Base-by-base conservation (phyloP, 1,140 invertebrate genomes). In the Bradysia coprophila region DNA sequence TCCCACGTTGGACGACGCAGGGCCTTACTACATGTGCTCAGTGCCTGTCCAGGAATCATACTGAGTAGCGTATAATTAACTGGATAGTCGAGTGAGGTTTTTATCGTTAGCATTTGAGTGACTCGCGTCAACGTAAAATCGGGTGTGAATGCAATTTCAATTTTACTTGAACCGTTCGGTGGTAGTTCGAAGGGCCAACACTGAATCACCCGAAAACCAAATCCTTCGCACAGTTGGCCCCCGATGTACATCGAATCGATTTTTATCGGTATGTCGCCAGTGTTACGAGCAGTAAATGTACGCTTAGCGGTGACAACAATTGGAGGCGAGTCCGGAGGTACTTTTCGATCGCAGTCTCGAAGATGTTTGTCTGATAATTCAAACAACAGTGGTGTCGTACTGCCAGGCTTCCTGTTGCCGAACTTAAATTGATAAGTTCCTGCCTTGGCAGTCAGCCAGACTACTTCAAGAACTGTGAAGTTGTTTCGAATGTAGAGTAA, bases 141-240 rank as follows among this genome's bases (percentile, higher is more conserved):
- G 6, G 92, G 82, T 1, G 85, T 86, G 59, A 92, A 95, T 42
- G 83, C 80, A 48, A 96, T 84, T 52, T 94, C 86, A 21, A 97
- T 76, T 56, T 81, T 81, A 49, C 71, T 72, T n/a, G 78, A 82
- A 9, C 72, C 73, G 61, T 94, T 93, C 13, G 90, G 84, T 42
- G 64, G 62, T 28, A 97, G 65, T 32, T 73, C 65, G 56, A 94
- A 91, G 9, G 81, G 73, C 20, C 71, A 66, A 62, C 92, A 95
- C 51, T 92, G 81, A 18, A 89, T 61, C 16, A 92, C 73, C 54
- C 72, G 73, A 55, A 90, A 95, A 9, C 90, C 90, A 57, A 82
- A 88, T 3, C 86, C 87, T 62, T 85, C 80, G 54, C 90, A 94
- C 0, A 65, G 57, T 21, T 75, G 62, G 22, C 75, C 75, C 50